These are phyloP conservation scores for Alfaro cultratus DNA, from an alignment of 2,797 vertebrate genomes.

Conservation along the genomic window DNA sequence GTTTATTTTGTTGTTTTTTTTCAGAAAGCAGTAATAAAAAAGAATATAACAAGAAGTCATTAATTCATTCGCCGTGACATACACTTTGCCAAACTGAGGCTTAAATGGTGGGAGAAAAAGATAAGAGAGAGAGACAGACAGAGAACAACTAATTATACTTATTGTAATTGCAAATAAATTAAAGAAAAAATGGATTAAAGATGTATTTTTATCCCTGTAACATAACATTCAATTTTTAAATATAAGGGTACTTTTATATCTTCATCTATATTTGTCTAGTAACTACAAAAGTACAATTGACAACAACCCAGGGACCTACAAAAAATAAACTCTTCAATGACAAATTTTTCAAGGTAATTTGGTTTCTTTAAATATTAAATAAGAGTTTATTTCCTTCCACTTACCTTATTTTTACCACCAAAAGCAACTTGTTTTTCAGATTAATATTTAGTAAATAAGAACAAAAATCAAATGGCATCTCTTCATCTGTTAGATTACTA, in stretches of 20 bases:
- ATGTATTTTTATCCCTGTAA: too few relatives aligned
- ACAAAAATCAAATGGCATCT: neutral
- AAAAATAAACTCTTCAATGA: neutral
- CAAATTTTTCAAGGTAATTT: neutral
- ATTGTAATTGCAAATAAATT: neutral
- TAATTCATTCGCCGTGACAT: neutral
- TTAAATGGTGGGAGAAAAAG: too few relatives aligned
- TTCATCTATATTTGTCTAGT: neutral
- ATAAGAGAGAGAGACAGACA: too few relatives aligned
- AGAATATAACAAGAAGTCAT: neutral
- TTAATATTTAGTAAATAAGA: neutral
- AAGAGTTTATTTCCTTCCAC: neutral
- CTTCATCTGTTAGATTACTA: neutral
- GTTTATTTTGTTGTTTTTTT: neutral
- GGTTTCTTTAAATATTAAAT: neutral
- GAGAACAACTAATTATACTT: too few relatives aligned
- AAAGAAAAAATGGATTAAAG: neutral
- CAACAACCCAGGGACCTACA: neutral
- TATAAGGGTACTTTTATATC: neutral
- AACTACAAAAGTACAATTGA: neutral
- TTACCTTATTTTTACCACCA: neutral
- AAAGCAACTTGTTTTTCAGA: neutral
- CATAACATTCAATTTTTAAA: too few relatives aligned
- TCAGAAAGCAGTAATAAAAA: constrained; percentile 7
- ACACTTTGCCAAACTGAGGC: neutral